Conservation (phyloP, 2,113 vertebrate genomes). For the Puma concolor region DNA sequence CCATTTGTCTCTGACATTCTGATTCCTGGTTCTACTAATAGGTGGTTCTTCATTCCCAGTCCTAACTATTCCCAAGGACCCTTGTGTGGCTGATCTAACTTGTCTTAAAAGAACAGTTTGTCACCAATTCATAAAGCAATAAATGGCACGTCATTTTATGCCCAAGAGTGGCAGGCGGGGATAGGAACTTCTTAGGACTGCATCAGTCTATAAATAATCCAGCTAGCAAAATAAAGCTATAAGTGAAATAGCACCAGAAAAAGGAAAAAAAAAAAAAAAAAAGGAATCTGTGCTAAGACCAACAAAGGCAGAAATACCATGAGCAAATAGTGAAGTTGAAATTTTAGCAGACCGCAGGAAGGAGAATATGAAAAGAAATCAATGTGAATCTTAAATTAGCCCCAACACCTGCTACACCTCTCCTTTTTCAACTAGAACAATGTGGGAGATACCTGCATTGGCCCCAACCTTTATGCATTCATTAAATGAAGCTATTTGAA, state of each 20-base stretch:
- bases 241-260: background rate
- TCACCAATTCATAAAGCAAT: conserved; percentile 4
- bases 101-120: background rate
- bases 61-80: background rate
- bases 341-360: background rate
- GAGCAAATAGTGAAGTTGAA: background rate
- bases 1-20: background rate
- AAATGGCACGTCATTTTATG: background rate
- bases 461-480: background rate
- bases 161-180: conserved; percentile 8
- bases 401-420: background rate
- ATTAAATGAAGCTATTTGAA: background rate
- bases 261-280: background rate
- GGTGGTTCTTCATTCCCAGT: background rate
- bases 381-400: background rate
- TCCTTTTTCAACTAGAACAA: background rate
- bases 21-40: background rate
- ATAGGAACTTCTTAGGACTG: background rate
- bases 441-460: background rate
- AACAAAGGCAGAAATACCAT: background rate
- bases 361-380: background rate
- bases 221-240: background rate
- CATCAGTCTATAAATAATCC: background rate
- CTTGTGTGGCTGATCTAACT: background rate
- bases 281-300: background rate